Evolutionary conservation across 2,888 invertebrate species (phyloP).

Genomic region (Parthenolecanium corni): DNA sequence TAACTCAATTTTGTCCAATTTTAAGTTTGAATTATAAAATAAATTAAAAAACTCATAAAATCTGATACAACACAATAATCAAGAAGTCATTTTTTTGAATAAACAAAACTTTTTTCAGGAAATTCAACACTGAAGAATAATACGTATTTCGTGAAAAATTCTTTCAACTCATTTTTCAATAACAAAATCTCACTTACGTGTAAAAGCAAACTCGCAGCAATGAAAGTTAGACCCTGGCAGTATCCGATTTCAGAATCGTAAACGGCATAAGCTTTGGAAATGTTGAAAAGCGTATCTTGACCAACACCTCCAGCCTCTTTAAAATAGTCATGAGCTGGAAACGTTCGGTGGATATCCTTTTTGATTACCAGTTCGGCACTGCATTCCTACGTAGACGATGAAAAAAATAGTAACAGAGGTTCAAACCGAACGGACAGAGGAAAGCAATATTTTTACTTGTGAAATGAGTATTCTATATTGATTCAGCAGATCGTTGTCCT

Average conservation of each 20-base stretch:
- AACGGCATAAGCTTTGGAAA: conserved; percentile 94
- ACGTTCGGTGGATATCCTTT: conserved; percentile 93
- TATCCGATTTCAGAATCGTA: conserved; percentile 97
- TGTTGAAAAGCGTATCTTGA: conserved; percentile 88
- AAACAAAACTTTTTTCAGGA: no score
- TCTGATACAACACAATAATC: no score
- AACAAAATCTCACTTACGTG: conserved; percentile 57
- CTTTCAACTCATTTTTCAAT: no score
- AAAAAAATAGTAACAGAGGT: neutral
- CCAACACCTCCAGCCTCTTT: conserved; percentile 89
- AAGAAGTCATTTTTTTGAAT: no score
- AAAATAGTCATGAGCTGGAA: conserved; percentile 97
- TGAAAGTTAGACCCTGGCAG: conserved; percentile 95
- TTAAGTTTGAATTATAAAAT: no score
- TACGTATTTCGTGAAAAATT: no score
- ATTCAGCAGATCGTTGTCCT: conserved; percentile 75
- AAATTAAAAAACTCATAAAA: no score
- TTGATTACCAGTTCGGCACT: conserved; percentile 89
- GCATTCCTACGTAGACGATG: conserved; percentile 57
- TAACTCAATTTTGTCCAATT: no score
- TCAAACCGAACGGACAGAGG: neutral
- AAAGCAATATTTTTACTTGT: conserved; percentile 49
- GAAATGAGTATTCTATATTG: conserved; percentile 84
- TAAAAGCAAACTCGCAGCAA: conserved; percentile 87
- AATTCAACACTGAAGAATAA: no score